phyloP scores from a whole-genome alignment of 2,113 vertebrate species.

The Mellivora capensis region DNA sequence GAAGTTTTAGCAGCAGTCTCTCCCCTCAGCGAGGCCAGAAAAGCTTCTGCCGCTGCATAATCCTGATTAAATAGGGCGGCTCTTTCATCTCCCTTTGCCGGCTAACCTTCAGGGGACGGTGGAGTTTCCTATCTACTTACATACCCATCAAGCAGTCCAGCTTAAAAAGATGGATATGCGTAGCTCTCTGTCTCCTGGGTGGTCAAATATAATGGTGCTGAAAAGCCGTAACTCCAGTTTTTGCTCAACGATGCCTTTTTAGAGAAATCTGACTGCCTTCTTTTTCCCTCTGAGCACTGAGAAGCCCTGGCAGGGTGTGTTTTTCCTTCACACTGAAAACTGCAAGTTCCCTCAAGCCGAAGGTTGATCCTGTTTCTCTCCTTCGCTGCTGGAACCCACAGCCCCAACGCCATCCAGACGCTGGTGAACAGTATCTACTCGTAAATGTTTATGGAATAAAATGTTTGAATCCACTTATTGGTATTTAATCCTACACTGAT shows the following conservation, averaged over 20 bases:
- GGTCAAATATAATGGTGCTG: background rate
- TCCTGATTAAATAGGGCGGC: slow-evolving; percentile 24
- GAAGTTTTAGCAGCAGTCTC: slow-evolving; percentile 32
- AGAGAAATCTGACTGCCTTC: background rate
- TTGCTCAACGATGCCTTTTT: background rate
- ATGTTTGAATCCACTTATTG: background rate
- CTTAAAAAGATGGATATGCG: background rate
- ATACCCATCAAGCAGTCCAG: background rate
- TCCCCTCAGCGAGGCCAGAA: background rate
- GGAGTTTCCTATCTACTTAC: background rate
- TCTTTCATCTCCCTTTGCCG: slow-evolving; percentile 34
- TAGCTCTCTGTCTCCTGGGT: background rate
- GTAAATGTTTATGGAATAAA: background rate
- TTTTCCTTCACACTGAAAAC: background rate
- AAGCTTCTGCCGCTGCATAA: slow-evolving; percentile 47
- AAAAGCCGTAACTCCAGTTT: background rate
- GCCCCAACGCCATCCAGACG: background rate
- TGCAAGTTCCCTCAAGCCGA: background rate
- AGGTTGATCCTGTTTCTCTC: background rate
- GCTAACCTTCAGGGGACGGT: background rate
- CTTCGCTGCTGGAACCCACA: background rate
- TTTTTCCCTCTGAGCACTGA: background rate
- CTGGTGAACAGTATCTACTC: background rate
- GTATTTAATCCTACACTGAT: background rate
- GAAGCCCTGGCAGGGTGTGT: background rate